phyloP scores from a whole-genome alignment of 2,113 vertebrate species.

The Charina bottae region DNA sequence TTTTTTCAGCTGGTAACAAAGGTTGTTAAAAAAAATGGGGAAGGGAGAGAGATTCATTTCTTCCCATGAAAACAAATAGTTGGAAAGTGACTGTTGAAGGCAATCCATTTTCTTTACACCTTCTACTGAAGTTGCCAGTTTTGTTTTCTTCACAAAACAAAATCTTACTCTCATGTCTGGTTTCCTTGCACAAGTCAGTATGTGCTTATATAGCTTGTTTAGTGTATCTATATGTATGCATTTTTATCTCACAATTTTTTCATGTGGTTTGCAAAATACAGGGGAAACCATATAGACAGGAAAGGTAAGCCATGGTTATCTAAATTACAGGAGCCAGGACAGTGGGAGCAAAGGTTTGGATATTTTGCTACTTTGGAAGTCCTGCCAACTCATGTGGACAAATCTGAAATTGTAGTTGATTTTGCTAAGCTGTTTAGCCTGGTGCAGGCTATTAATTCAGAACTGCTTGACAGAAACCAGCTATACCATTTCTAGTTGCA shows the following conservation, averaged over 20 bases:
- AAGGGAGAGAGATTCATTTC: slow-evolving; percentile 17
- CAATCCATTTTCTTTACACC: slow-evolving; percentile 5
- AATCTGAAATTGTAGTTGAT: neutral
- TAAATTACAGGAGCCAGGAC: neutral
- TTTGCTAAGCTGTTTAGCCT: neutral
- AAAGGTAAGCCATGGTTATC: neutral
- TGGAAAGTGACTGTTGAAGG: slow-evolving; percentile 18
- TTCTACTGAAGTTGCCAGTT: slow-evolving; percentile 21
- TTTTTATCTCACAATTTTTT: neutral
- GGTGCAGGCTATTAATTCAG: neutral
- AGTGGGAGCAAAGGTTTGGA: neutral
- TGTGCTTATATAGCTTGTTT: neutral
- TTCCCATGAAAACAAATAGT: slow-evolving; percentile 32
- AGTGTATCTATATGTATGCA: accelerated
- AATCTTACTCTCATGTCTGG: neutral
- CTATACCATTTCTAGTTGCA: neutral
- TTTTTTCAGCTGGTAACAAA: slow-evolving; percentile 26
- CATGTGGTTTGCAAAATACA: neutral
- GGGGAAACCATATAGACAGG: neutral
- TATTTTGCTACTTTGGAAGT: neutral
- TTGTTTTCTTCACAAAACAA: slow-evolving; percentile 34
- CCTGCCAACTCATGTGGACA: neutral
- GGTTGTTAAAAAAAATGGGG: slow-evolving; percentile 20
- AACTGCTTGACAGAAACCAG: neutral
- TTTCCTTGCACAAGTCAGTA: slow-evolving; percentile 33